These are phyloP conservation scores for Agrochola macilenta DNA, from an alignment of 2,888 invertebrate genomes.

Conservation along the genomic window DNA sequence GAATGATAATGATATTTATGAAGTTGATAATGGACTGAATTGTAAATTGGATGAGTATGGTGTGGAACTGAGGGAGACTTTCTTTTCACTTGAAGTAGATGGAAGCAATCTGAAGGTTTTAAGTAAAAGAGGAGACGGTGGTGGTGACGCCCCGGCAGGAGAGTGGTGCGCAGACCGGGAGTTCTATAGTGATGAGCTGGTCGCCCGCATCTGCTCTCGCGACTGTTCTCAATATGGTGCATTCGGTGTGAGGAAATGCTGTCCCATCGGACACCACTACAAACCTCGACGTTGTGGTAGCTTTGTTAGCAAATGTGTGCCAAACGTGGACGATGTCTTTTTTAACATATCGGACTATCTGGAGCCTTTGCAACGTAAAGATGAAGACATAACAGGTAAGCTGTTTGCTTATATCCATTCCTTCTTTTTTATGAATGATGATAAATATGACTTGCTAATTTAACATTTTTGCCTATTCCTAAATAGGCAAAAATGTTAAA, in stretches of 20 bases:
- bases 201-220: constrained; percentile 82
- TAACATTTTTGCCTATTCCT: too few relatives aligned
- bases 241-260: constrained; percentile 89
- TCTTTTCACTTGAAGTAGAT: constrained; percentile 74
- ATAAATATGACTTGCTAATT: too few relatives aligned
- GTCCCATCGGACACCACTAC: constrained; percentile 89
- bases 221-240: constrained; percentile 80
- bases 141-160: constrained; percentile 71
- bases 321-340: constrained; percentile 74
- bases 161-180: constrained; percentile 87
- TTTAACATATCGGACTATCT: constrained; percentile 81
- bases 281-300: constrained; percentile 76
- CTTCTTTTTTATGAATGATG: not conserved
- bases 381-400: constrained; percentile 76
- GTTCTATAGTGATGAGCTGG: constrained; percentile 65
- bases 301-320: constrained; percentile 79
- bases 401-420: not conserved
- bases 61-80: constrained; percentile 77
- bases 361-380: constrained; percentile 72
- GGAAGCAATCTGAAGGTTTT: constrained; percentile 75
- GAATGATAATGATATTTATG: constrained; percentile 75
- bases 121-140: constrained; percentile 67
- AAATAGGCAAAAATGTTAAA: not conserved
- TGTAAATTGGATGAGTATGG: constrained; percentile 82
- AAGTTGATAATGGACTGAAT: constrained; percentile 77